Evolutionary conservation across 2,888 invertebrate species (phyloP).

Genomic region (Lithophane semibrunnea): DNA sequence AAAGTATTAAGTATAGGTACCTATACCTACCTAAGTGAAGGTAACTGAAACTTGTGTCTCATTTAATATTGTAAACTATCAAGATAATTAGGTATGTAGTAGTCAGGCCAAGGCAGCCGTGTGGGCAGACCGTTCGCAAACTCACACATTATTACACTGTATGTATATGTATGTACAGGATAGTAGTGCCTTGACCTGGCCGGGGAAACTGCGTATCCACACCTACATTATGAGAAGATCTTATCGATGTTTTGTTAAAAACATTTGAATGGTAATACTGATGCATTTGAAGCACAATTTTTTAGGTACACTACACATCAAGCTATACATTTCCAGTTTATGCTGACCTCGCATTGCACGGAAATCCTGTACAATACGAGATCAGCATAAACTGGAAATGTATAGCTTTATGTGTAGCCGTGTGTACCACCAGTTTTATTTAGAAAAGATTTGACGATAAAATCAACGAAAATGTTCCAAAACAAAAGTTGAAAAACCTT

Average conservation of each 20-base stretch:
- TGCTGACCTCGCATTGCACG: too few relatives aligned
- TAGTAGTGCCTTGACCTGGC: conserved; percentile 58
- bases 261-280: not conserved
- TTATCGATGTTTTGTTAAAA: not conserved
- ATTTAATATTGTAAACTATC: conserved; percentile 25
- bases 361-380: too few relatives aligned
- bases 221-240: conserved; percentile 2
- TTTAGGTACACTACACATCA: too few relatives aligned
- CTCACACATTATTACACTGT: not conserved
- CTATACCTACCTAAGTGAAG: not conserved
- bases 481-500: not conserved
- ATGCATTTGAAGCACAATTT: not conserved
- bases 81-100: not conserved
- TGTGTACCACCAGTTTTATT: not conserved
- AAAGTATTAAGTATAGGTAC: too few relatives aligned
- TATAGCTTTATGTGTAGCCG: too few relatives aligned
- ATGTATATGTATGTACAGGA: conserved; percentile 13
- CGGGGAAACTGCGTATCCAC: conserved; percentile 44
- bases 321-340: too few relatives aligned
- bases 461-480: not conserved
- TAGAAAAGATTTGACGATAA: not conserved
- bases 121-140: conserved; percentile 25
- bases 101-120: conserved; percentile 34
- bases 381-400: too few relatives aligned
- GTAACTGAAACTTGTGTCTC: conserved; percentile 2